Conservation (phyloP, 2,797 vertebrate species). For the Sus cebifrons region DNA sequence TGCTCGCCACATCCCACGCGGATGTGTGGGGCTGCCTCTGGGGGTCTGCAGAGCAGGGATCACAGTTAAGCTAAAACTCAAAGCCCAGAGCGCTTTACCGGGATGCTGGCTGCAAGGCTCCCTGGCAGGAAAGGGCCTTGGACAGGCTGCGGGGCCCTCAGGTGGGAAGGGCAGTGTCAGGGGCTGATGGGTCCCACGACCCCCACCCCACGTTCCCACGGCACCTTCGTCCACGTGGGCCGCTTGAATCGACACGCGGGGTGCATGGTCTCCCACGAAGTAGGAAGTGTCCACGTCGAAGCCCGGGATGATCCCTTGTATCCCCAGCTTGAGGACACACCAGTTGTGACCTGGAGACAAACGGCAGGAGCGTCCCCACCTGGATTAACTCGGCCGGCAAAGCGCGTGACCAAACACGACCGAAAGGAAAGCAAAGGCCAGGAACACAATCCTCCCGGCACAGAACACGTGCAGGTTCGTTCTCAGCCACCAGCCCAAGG, state of each 20-base stretch:
- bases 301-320: constrained; percentile 89
- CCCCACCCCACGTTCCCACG: not conserved
- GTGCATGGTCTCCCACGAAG: constrained; percentile 92
- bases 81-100: accelerated
- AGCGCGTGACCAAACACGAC: accelerated
- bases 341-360: constrained; percentile 90
- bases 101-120: not conserved
- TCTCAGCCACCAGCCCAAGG: accelerated
- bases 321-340: constrained; percentile 91
- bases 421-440: accelerated
- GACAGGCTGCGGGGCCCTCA: no score
- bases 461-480: accelerated
- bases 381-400: accelerated
- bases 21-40: accelerated
- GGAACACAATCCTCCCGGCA: accelerated
- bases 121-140: accelerated
- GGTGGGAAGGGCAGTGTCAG: accelerated
- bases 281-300: constrained; percentile 92
- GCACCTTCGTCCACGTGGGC: constrained; percentile 87
- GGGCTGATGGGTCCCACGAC: accelerated
- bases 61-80: not conserved
- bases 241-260: constrained; percentile 91
- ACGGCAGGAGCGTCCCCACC: accelerated
- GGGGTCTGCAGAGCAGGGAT: accelerated
- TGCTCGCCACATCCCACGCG: accelerated